Evolutionary conservation across 1,140 invertebrate genomes (phyloP), one percentile per base, ranked within the genome.

Genomic region (Heliothis subflexa): DNA sequence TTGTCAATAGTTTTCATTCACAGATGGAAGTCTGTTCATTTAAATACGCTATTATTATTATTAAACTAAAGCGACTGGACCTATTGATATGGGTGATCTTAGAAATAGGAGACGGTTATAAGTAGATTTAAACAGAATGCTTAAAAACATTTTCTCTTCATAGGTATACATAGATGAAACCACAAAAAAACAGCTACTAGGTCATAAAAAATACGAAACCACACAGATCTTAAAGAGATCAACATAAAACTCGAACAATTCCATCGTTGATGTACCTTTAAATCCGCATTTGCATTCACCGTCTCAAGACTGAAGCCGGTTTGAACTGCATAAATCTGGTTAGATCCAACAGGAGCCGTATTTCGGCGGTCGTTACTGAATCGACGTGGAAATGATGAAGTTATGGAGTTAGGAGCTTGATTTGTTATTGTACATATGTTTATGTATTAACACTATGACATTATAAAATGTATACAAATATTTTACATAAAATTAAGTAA

Each of bases 271-370:
- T 77, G 50, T 77, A 66, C 52, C 74, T 77, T 77, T 68, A 77
- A 77, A 55, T 77, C 74, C 62, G 47, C 25, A 79, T 79, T 79
- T 79, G 78, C 78, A 79, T 79, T 77, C 64, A 21, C 16, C 78
- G 72, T 80, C 78, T 80, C 76, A 54, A 76, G 62, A 10, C 62
- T 66, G 33, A 68, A 77, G 74, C 62, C 52, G 59, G 64, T 54
- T 77, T 55, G 74, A 79, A 87, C 84, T 83, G 84, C 80, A 88
- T 84, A 85, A 89, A 88, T 88, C 85, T 80, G 78, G 85, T 80
- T 86, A 82, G 81, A 85, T 84, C 82, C 82, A 64, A 76, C 78
- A 66, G 55, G 78, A 71, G 78, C 50, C 80, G 78, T 81, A 86
- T 86, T 88, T 83, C 57, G 82, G 72, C 66, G 82, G 80, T 80